Evolutionary conservation across 1,140 invertebrate species (phyloP), one percentile per base, ranked within the genome.

Genomic region (Alviniconcha marisindica): DNA sequence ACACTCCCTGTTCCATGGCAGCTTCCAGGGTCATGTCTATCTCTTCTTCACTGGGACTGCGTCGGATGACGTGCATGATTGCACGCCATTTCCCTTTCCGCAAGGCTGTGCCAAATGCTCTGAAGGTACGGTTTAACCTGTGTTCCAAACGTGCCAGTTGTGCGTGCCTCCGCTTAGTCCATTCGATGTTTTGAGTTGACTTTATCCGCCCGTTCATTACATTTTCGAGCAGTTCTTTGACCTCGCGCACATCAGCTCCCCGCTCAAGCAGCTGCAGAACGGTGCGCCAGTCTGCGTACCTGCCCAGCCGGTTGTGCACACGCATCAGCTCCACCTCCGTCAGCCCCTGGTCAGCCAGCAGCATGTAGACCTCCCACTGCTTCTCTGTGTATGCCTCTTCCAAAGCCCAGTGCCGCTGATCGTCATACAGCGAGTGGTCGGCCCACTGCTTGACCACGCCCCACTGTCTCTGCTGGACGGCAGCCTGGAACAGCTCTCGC

Each of bases 391-490:
- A 40, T 18, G 36, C 66, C 36, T 71, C 36, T 36, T 10, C 36
- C 66, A 71, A 12, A 5, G 31, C 66, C 66, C 66, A 71, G 31
- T 71, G 4, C 31, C 66, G 66, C 66, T 71, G 15, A 71, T 71
- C 66, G 33, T 71, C 66, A 28, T 71, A 28, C 66, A 71, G 10
- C 2, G 31, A 10, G 66, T 71, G 66, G 66, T 71, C 66, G 7
- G 28, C 15, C 66, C 31, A 36, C 66, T 71, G 66, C 66, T 28
- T 31, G 28, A 71, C 66, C 4, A 71, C 66, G 15, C 10, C 21
- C 66, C 66, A 71, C 31, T 71, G 31, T 40, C 36, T 36, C 66
- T 71, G 66, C 36, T 36, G 5, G 15, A 71, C 66, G 28, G 66
- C 66, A 33, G 66, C 36, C 66, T 24, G 15, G 66, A 71, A 71